These are phyloP conservation scores for Micrasema minimum DNA, from an alignment of 1,140 invertebrate genomes.

Conservation along the genomic window DNA sequence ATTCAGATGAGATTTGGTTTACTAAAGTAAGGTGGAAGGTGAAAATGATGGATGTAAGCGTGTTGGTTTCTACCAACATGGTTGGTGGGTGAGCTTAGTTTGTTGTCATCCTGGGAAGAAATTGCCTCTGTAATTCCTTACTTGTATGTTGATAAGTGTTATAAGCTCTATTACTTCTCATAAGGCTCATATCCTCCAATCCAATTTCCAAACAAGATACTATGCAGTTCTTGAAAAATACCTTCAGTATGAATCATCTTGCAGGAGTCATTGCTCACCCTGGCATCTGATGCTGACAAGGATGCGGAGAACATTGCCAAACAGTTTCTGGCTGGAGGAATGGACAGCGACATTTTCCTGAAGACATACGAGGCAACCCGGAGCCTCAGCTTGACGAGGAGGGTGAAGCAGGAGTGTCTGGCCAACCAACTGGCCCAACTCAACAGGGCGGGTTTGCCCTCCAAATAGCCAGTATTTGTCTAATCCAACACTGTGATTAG, in stretches of 20 bases:
- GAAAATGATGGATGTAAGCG: no score
- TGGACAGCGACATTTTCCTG: constrained; percentile 81
- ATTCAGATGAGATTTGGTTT: no score
- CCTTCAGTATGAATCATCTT: no score
- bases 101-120: no score
- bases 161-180: not conserved
- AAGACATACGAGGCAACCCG: constrained; percentile 75
- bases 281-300: constrained; percentile 76
- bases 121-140: no score
- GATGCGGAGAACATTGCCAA: constrained; percentile 81
- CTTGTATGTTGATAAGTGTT: not conserved
- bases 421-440: constrained; percentile 72
- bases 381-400: constrained; percentile 75
- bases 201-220: not conserved
- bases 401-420: constrained; percentile 81
- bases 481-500: no score
- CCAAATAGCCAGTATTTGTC: constrained; percentile 30
- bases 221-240: not conserved
- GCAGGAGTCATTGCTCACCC: constrained; percentile 67
- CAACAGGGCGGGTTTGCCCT: constrained; percentile 55
- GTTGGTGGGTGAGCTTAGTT: no score
- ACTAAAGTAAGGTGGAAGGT: no score
- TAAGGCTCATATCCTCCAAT: not conserved
- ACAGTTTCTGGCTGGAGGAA: constrained; percentile 76
- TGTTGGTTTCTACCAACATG: no score